A percentile compares a stretch with the other conserved stretches of the same genome.
Evolutionary conservation across 1,140 invertebrate species (phyloP).

Genomic region (Bombus affinis): DNA sequence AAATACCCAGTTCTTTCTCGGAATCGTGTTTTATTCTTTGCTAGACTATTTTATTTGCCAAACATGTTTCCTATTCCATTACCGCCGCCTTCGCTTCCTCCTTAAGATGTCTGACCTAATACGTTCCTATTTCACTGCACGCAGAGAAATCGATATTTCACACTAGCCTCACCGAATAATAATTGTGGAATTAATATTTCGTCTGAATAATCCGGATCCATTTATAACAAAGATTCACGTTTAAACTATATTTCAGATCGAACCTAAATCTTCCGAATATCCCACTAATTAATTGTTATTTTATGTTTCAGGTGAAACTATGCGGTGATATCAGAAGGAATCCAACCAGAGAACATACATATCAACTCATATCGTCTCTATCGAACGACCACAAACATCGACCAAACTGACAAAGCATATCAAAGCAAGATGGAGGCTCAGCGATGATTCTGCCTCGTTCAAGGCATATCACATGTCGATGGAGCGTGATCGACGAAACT

Average conservation of each 20-base stretch:
- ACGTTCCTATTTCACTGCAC: neutral
- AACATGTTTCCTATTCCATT: neutral
- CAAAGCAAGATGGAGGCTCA: neutral
- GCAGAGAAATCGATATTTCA: neutral
- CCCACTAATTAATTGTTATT: neutral
- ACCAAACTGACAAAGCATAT: constrained; percentile 9
- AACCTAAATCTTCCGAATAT: neutral
- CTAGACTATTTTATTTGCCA: neutral
- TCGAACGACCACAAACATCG: neutral
- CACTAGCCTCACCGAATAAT: too few species aligned
- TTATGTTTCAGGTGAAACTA: constrained; percentile 48
- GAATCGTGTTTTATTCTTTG: neutral
- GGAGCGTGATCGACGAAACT: constrained; percentile 23
- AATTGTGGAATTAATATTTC: too few species aligned
- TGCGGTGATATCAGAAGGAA: constrained; percentile 52
- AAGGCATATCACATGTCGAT: constrained; percentile 23
- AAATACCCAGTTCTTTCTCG: neutral
- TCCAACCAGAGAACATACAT: constrained; percentile 33
- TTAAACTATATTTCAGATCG: neutral
- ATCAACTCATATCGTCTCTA: constrained; percentile 50
- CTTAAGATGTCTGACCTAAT: neutral
- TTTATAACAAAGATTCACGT: too few species aligned
- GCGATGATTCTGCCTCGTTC: constrained; percentile 8
- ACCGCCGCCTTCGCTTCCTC: neutral
- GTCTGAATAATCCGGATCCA: too few species aligned